These are phyloP conservation scores for Morinoia aosen DNA, from an alignment of 2,888 invertebrate genomes.

Conservation along the genomic window DNA sequence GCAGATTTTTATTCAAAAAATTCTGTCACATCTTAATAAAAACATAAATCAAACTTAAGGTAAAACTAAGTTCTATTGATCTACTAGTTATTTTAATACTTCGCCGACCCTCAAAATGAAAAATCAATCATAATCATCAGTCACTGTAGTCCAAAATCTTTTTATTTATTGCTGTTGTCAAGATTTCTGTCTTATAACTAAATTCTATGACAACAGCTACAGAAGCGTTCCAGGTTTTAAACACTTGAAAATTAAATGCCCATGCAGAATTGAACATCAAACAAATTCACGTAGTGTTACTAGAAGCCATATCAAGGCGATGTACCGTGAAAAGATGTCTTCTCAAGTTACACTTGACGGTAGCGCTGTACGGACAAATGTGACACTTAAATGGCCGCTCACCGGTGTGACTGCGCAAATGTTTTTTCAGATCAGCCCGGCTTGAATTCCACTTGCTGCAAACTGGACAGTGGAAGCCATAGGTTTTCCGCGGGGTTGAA, in stretches of 20 bases:
- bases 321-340: slow-evolving; percentile 44
- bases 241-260: too few species aligned
- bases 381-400: slow-evolving; percentile 53
- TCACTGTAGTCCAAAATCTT: too few species aligned
- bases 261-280: too few species aligned
- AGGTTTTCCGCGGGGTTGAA: not conserved
- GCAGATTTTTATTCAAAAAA: not conserved
- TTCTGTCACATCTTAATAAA: not conserved
- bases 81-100: not conserved
- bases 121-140: too few species aligned
- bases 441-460: slow-evolving; percentile 57
- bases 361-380: slow-evolving; percentile 54
- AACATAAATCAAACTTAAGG: not conserved
- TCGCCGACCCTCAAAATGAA: too few species aligned
- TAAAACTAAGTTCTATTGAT: not conserved
- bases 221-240: too few species aligned
- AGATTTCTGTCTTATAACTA: too few species aligned
- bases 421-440: slow-evolving; percentile 60
- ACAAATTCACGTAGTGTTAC: not conserved
- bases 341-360: slow-evolving; percentile 55
- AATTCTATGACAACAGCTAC: too few species aligned
- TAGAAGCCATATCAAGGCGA: not conserved
- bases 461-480: slow-evolving; percentile 1
- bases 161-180: too few species aligned
- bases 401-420: slow-evolving; percentile 53